These are phyloP conservation scores for Brachyopa scutellaris DNA, from an alignment of 2,888 invertebrate genomes.

Conservation along the genomic window DNA sequence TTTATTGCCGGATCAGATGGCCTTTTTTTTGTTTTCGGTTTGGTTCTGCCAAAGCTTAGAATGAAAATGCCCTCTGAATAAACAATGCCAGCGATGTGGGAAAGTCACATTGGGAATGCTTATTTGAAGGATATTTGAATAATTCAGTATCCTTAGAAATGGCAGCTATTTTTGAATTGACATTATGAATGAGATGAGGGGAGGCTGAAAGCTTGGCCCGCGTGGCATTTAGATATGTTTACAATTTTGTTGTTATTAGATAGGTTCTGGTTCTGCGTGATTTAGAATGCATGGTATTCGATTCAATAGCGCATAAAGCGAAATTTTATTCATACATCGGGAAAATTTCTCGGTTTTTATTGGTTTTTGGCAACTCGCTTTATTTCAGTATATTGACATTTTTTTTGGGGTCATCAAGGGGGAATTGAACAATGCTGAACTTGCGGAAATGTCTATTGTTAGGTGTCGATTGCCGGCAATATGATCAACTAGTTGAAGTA, in stretches of 20 bases:
- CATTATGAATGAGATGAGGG: slow-evolving; percentile 24
- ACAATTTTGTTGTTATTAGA: slow-evolving; percentile 26
- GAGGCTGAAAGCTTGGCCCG: background rate
- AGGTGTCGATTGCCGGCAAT: too few relatives aligned
- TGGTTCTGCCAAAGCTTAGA: slow-evolving; percentile 10
- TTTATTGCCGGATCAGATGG: slow-evolving; percentile 9
- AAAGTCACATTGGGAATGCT: slow-evolving; percentile 53
- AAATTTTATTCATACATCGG: slow-evolving; percentile 36
- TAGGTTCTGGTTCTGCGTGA: background rate
- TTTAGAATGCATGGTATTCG: slow-evolving; percentile 24
- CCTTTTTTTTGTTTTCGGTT: background rate
- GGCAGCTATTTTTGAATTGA: slow-evolving; percentile 48
- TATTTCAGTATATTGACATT: too few relatives aligned
- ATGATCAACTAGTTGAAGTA: too few relatives aligned
- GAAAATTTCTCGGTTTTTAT: too few relatives aligned
- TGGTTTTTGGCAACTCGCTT: too few relatives aligned
- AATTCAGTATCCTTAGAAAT: slow-evolving; percentile 53
- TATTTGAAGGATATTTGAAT: slow-evolving; percentile 58
- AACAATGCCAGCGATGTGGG: slow-evolving; percentile 48
- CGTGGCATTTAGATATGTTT: slow-evolving; percentile 35
- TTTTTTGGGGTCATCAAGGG: too few relatives aligned
- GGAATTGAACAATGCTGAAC: too few relatives aligned
- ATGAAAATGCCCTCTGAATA: slow-evolving; percentile 63
- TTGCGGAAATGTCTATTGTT: too few relatives aligned
- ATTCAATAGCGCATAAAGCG: background rate